phyloP scores from a whole-genome alignment of 2,797 vertebrate species.

The Melopsittacus undulatus region DNA sequence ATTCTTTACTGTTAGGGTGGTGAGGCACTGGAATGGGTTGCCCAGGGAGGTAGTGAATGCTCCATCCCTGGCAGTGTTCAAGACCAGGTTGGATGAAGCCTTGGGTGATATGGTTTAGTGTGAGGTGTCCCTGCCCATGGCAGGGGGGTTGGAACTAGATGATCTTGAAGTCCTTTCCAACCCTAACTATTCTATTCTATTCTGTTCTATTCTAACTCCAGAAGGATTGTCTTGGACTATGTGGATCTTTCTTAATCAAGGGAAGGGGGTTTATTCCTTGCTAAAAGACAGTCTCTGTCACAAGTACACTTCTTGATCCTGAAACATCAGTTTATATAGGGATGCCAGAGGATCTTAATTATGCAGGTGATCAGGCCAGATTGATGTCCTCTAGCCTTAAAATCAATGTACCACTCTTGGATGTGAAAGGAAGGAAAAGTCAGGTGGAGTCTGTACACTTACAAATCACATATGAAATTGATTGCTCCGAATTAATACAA shows the following conservation, averaged over 20 bases:
- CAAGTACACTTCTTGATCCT: not conserved
- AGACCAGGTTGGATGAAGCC: no score
- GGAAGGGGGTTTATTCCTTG: not conserved
- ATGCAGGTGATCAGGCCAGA: not conserved
- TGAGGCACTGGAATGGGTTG: no score
- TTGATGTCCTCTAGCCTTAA: slow-evolving; percentile 2
- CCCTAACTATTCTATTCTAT: no score
- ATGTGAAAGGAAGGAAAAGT: not conserved
- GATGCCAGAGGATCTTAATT: slow-evolving; percentile 9
- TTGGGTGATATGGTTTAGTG: no score
- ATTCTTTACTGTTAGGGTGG: no score
- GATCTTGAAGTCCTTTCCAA: no score
- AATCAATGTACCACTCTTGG: not conserved
- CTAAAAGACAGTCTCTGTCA: not conserved
- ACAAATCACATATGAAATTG: not conserved
- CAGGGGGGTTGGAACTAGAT: no score
- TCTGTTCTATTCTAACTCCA: no score
- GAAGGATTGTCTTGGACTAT: not conserved
- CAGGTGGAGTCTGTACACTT: not conserved
- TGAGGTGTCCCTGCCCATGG: no score
- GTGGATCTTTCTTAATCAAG: not conserved
- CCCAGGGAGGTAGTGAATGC: no score
- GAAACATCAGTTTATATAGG: not conserved
- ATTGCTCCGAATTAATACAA: not conserved
- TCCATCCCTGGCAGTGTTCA: no score